Evolutionary conservation across 2,888 invertebrate species (phyloP), one percentile per base, ranked within the genome.

Genomic region (Serripes groenlandicus): DNA sequence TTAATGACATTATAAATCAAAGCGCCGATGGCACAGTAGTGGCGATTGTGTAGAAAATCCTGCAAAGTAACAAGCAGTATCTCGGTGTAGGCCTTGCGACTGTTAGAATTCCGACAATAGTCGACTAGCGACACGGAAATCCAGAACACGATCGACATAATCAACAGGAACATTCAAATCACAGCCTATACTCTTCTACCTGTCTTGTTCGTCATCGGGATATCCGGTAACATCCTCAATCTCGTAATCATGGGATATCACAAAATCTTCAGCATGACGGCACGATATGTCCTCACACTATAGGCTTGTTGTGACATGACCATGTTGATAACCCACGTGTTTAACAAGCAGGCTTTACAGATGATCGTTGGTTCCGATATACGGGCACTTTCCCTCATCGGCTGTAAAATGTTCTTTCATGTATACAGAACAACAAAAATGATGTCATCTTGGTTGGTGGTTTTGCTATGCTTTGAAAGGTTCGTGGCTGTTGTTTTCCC

Each of bases 371-470:
- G 85, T 0, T 35, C 64, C n/a, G 90, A 90, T 66, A 26, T 88
- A n/a, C 37, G 90, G 42, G 82, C 90, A 1, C 28, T 88, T 30
- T 71, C 74, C 34, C 58, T 72, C 28, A 37, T 58, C 0, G 83
- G 85, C 9, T 90, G 90, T 68, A 83, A 88, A 54, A 23, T 87
- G 1, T 90, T 89, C 79, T 90, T 88, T 73, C 83, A 87, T 52
- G 37, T 83, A 15, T 87, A 72, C 68, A 62, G 83, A 30, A 70
- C 85, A 1, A 60, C 86, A 9, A 90, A 90, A 76, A 89, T 89
- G 85, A 81, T 83, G 54, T 89, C 89, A 34, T 89, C 90, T 0
- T 89, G 90, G 90, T 73, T 90, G 2, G 86, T 90, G 3, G 88
- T 90, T 0, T 64, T 86, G 34, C 77, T 90, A 30, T 78, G 85